These are phyloP conservation scores for Trichosurus vulpecula DNA, from an alignment of 2,797 vertebrate genomes.

Conservation along the genomic window DNA sequence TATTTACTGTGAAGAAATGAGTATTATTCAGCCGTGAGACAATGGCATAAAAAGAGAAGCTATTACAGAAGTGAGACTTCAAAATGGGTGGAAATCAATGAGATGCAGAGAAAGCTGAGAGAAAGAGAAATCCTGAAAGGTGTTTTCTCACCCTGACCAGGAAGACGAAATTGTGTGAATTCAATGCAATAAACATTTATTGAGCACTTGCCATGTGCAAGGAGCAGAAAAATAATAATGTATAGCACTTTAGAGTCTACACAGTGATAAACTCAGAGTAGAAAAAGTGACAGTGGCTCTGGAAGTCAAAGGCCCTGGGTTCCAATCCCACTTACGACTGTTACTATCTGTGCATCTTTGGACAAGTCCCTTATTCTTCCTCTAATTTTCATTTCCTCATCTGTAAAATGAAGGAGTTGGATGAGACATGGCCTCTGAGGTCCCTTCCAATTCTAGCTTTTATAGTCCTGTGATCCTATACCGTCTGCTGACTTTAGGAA, in stretches of 20 bases:
- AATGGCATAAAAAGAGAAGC: conserved; percentile 1
- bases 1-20: conserved; percentile 6
- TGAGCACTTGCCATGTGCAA: neutral
- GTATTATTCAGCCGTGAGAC: neutral
- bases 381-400: neutral
- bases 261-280: neutral
- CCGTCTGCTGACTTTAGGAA: neutral
- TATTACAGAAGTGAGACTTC: neutral
- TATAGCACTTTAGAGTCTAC: neutral
- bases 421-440: neutral
- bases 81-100: neutral
- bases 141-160: neutral
- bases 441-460: neutral
- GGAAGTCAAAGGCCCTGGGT: neutral
- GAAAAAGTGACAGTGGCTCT: neutral
- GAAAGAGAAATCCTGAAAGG: neutral
- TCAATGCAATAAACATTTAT: neutral
- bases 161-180: neutral
- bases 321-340: neutral
- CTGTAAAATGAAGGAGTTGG: neutral
- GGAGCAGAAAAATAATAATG: neutral
- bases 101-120: neutral
- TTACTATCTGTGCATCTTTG: neutral
- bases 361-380: neutral
- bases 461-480: neutral